phyloP scores from a whole-genome alignment of 1,140 invertebrate genomes.

The Homalodisca vitripennis region DNA sequence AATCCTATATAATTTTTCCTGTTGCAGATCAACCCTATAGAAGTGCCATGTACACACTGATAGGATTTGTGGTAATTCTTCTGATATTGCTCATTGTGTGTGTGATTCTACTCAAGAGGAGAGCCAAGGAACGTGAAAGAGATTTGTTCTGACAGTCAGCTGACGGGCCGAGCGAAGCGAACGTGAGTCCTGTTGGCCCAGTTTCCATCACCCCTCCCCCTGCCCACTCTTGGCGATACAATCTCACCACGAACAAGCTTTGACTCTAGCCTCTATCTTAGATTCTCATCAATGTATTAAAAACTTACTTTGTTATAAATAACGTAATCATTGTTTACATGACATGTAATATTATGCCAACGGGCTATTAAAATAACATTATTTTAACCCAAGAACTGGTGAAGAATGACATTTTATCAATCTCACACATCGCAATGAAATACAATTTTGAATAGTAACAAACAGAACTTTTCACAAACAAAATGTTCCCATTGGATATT shows the following conservation, averaged over 20 bases:
- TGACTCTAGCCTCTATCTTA: no score
- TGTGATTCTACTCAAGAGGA: slow-evolving; percentile 49
- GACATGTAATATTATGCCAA: no score
- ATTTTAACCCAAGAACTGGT: no score
- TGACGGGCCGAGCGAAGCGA: slow-evolving; percentile 21
- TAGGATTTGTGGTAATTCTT: slow-evolving; percentile 49
- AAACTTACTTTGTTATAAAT: no score
- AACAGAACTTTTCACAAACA: no score
- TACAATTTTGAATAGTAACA: no score
- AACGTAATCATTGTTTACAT: no score
- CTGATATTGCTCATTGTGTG: slow-evolving; percentile 49
- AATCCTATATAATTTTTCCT: slow-evolving; percentile 7
- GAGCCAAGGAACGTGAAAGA: slow-evolving; percentile 44
- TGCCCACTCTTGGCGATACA: slow-evolving; percentile 40
- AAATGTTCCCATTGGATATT: no score
- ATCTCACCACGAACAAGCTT: slow-evolving; percentile 40
- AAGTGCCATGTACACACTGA: slow-evolving; percentile 52
- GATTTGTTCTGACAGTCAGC: slow-evolving; percentile 43
- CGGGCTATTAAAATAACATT: no score
- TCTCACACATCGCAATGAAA: no score
- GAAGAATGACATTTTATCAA: no score
- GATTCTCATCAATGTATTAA: no score
- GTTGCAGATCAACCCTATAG: slow-evolving; percentile 46
- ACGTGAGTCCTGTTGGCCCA: slow-evolving; percentile 1
- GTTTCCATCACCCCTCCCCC: slow-evolving; percentile 21